phyloP scores from a whole-genome alignment of 2,113 vertebrate genomes.

The Chloroceryle aenea region DNA sequence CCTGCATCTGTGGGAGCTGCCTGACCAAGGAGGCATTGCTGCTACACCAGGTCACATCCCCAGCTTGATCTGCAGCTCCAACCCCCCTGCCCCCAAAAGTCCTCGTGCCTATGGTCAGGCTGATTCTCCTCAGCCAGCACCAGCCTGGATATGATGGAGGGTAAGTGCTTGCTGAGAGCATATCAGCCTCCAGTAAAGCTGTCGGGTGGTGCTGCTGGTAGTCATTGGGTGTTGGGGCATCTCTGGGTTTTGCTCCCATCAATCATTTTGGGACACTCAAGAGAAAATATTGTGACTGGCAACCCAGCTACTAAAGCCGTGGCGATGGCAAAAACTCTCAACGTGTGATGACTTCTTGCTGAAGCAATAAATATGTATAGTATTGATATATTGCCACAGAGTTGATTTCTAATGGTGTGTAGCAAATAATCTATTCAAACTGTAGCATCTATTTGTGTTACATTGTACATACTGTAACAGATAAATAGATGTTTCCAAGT shows the following conservation, averaged over 20 bases:
- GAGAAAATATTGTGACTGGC: not conserved
- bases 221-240: not conserved
- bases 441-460: slow-evolving; percentile 13
- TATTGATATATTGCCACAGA: not conserved
- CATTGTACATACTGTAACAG: not conserved
- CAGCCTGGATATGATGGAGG: not conserved
- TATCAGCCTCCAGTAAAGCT: not conserved
- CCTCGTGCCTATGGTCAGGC: not conserved
- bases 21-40: not conserved
- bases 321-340: not conserved
- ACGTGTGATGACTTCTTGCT: not conserved
- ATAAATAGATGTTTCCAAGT: slow-evolving; percentile 44
- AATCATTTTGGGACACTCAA: not conserved
- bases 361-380: slow-evolving; percentile 27
- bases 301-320: not conserved
- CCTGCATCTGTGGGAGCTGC: not conserved
- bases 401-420: slow-evolving; percentile 48
- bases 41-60: not conserved
- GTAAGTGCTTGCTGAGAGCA: not conserved
- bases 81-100: accelerated
- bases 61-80: accelerated
- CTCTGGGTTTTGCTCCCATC: not conserved
- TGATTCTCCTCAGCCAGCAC: not conserved
- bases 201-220: not conserved
- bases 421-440: slow-evolving; percentile 39